Conservation (phyloP, 2,888 invertebrate genomes). For the Drosophila multiciliata region DNA sequence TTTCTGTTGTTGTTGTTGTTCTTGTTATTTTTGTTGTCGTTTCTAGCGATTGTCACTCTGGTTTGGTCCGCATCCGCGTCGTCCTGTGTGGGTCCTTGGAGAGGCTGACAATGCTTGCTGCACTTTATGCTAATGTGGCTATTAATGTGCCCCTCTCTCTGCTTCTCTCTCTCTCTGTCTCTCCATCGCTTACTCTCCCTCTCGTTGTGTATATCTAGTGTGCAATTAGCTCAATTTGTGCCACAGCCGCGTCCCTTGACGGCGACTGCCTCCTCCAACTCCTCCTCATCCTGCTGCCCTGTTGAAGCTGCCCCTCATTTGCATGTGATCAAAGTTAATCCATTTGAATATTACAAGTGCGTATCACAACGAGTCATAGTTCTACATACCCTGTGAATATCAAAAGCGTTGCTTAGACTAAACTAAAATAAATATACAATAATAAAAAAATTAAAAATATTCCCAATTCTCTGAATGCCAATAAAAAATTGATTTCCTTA, state of each 20-base stretch:
- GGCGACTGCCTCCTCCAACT: background rate
- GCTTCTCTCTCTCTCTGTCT: background rate
- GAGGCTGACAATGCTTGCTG: constrained; percentile 52
- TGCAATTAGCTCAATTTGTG: constrained; percentile 81
- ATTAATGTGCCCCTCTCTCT: constrained; percentile 55
- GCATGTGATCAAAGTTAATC: constrained; percentile 77
- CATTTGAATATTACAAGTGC: constrained; percentile 65
- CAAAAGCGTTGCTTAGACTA: background rate
- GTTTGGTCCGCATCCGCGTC: background rate
- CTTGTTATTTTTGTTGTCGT: background rate
- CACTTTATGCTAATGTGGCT: constrained; percentile 75
- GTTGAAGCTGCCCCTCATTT: constrained; percentile 42
- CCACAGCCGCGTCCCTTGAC: constrained; percentile 46
- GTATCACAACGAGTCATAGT: constrained; percentile 20
- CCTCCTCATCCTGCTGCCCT: background rate
- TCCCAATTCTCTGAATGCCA: background rate
- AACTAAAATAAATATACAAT: no score
- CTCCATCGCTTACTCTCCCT: constrained; percentile 1
- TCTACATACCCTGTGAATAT: constrained; percentile 22
- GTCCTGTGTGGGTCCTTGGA: constrained; percentile 23
- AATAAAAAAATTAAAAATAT: background rate
- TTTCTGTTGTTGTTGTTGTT: background rate
- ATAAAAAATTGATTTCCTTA: background rate
- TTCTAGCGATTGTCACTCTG: constrained; percentile 43
- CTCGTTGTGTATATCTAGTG: constrained; percentile 56